phyloP scores from a whole-genome alignment of 2,888 invertebrate genomes.

The Falcaria lacertinaria region DNA sequence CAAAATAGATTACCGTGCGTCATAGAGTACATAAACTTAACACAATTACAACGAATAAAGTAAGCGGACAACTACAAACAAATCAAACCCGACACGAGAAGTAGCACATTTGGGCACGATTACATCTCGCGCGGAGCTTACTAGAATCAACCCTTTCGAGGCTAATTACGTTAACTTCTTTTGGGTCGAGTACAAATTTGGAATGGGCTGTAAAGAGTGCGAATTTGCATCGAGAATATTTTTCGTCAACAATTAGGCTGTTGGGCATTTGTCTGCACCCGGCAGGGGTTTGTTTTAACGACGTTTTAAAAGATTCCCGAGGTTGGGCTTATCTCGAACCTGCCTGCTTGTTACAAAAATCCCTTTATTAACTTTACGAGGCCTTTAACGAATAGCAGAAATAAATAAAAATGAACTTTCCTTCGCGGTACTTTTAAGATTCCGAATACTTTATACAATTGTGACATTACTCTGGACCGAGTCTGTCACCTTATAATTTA shows the following conservation, averaged over 20 bases:
- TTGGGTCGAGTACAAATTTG: constrained; percentile 69
- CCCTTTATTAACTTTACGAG: constrained; percentile 77
- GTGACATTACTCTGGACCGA: constrained; percentile 26
- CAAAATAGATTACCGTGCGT: too few species aligned
- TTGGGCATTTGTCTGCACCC: constrained; percentile 67
- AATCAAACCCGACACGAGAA: not conserved
- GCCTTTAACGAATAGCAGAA: constrained; percentile 74
- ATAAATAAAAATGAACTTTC: constrained; percentile 71
- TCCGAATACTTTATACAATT: constrained; percentile 55
- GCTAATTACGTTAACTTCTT: constrained; percentile 72
- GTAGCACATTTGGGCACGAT: constrained; percentile 9
- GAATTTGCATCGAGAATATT: constrained; percentile 78
- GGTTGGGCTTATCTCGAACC: constrained; percentile 71
- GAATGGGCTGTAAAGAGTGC: constrained; percentile 74
- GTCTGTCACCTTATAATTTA: constrained; percentile 16
- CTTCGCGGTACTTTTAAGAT: constrained; percentile 57
- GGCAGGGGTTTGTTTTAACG: constrained; percentile 73
- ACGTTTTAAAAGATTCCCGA: constrained; percentile 77
- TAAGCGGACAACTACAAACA: not conserved
- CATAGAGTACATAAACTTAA: too few species aligned
- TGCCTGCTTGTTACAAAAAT: constrained; percentile 68
- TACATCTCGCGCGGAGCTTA: constrained; percentile 19
- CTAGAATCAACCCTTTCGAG: constrained; percentile 45
- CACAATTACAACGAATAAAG: too few species aligned
- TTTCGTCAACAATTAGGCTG: constrained; percentile 76